Conservation (phyloP, 2,113 vertebrate genomes). For the Platichthys stellatus region DNA sequence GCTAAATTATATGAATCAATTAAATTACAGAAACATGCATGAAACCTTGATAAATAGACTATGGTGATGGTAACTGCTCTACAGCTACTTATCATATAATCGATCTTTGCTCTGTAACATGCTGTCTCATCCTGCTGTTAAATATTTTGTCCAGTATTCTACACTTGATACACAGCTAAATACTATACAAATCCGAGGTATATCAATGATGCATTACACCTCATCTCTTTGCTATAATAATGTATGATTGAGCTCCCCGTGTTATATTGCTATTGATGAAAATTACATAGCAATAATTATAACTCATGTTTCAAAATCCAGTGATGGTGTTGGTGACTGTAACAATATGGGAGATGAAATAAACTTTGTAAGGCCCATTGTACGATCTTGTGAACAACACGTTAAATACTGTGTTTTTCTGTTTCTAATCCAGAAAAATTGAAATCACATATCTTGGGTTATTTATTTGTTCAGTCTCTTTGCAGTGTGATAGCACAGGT, state of each 20-base stretch:
- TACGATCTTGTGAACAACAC: neutral
- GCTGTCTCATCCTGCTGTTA: neutral
- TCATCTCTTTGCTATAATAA: too few species aligned
- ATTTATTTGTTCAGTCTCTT: neutral
- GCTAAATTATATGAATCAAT: too few species aligned
- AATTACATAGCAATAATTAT: too few species aligned
- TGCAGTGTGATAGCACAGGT: neutral
- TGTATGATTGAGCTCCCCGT: too few species aligned
- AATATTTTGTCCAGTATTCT: neutral
- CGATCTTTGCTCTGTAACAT: neutral
- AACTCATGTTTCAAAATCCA: too few species aligned
- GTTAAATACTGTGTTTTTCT: neutral
- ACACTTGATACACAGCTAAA: too few species aligned
- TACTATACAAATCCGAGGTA: too few species aligned
- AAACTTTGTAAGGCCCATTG: neutral
- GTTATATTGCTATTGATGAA: too few species aligned
- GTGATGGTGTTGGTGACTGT: neutral
- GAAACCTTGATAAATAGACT: too few species aligned
- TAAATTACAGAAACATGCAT: too few species aligned
- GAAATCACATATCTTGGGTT: neutral
- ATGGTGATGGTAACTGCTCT: neutral
- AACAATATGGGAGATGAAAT: neutral
- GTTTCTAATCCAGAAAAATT: neutral
- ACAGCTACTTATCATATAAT: neutral
- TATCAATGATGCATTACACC: too few species aligned